Conservation (phyloP, 2,797 vertebrate species). For the Manis pentadactyla region DNA sequence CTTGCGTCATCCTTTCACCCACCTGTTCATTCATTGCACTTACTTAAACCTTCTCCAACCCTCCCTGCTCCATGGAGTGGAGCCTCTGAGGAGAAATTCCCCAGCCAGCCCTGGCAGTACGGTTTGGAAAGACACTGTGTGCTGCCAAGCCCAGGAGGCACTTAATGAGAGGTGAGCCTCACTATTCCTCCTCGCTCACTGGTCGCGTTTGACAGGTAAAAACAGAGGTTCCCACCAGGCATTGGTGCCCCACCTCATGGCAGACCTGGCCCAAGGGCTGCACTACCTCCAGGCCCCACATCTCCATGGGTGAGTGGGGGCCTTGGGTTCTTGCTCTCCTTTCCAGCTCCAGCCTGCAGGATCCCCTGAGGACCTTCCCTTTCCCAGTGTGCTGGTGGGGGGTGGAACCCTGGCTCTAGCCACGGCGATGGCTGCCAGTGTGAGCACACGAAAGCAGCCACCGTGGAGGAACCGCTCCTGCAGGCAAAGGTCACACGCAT, state of each 20-base stretch:
- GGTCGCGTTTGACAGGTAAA: background rate
- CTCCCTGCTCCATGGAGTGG: background rate
- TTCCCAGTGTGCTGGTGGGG: background rate
- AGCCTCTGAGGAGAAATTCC: background rate
- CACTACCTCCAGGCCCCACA: no score
- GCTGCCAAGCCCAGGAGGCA: slow-evolving; percentile 38
- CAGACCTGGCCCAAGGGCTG: background rate
- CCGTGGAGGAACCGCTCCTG: background rate
- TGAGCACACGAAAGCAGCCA: background rate
- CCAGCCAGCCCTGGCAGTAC: background rate
- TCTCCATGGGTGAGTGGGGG: background rate
- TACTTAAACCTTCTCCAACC: background rate
- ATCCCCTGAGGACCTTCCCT: background rate
- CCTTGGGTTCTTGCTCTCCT: background rate
- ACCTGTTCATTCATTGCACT: slow-evolving; percentile 39
- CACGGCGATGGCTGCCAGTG: background rate
- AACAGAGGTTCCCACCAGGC: background rate
- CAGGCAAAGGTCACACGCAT: background rate
- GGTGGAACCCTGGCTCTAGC: background rate
- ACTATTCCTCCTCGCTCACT: background rate
- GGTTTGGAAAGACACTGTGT: slow-evolving; percentile 54
- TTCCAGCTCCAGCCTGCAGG: background rate
- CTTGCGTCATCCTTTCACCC: background rate
- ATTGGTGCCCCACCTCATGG: background rate
- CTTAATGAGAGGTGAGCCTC: slow-evolving; percentile 14